Evolutionary conservation across 2,113 vertebrate genomes (phyloP).

Genomic region (Syngnathus typhle): DNA sequence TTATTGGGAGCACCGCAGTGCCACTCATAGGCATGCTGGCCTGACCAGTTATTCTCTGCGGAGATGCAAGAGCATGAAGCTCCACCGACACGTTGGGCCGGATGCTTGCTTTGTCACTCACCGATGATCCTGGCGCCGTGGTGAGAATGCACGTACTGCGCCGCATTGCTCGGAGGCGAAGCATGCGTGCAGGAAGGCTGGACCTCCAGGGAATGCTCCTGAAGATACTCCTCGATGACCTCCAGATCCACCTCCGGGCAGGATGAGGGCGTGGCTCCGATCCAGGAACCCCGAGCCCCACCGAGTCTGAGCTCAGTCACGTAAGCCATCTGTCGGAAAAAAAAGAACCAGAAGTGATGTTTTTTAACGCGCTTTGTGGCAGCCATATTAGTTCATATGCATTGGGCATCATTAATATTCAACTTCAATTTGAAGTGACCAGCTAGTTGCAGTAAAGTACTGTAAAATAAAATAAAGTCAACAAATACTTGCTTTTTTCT

Average conservation of each 20-base stretch:
- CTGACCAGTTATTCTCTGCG: conserved; percentile 68
- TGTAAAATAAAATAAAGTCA: not conserved
- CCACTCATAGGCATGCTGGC: conserved; percentile 68
- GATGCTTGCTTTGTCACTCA: conserved; percentile 33
- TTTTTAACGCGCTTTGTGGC: not conserved
- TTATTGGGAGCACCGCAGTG: conserved; percentile 45
- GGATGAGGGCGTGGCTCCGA: conserved; percentile 34
- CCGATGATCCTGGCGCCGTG: conserved; percentile 56
- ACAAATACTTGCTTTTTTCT: not conserved
- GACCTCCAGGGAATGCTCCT: conserved; percentile 72
- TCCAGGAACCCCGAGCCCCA: conserved; percentile 41
- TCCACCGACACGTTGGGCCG: not conserved
- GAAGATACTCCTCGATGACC: conserved; percentile 75
- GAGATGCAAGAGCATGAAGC: not conserved
- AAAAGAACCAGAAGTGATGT: not conserved
- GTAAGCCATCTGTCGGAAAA: conserved; percentile 54
- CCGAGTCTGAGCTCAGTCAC: conserved; percentile 51
- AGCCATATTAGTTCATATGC: not conserved
- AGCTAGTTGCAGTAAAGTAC: not conserved
- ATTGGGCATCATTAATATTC: not conserved
- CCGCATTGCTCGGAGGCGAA: conserved; percentile 21
- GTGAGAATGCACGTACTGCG: conserved; percentile 33
- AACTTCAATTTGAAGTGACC: not conserved
- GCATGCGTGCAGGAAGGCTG: conserved; percentile 32
- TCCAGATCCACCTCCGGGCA: conserved; percentile 70